Evolutionary conservation across 2,888 invertebrate species (phyloP).

Genomic region (Drosophila niveifrons): DNA sequence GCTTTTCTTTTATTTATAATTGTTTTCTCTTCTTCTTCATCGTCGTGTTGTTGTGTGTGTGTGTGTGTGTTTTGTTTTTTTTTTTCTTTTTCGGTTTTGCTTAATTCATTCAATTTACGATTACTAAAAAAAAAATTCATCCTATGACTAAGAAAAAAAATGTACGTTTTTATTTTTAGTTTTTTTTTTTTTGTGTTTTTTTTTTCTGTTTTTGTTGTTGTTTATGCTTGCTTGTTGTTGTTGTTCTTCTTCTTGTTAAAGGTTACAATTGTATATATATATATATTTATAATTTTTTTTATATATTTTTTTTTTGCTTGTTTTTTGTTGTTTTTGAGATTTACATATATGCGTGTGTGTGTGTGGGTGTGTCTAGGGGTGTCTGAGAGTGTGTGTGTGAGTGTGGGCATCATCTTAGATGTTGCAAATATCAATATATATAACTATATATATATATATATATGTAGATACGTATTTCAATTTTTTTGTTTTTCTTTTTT

Average conservation of each 20-base stretch:
- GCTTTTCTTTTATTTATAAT: slow-evolving; percentile 30
- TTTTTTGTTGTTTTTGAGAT: slow-evolving; percentile 20
- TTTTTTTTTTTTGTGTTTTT: slow-evolving; percentile 36
- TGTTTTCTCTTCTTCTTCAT: slow-evolving; percentile 11
- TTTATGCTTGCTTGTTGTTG: slow-evolving; percentile 25
- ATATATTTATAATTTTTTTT: slow-evolving; percentile 3
- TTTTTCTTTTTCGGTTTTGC: slow-evolving; percentile 32
- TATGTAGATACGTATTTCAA: slow-evolving; percentile 15
- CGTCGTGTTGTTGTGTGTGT: slow-evolving; percentile 4
- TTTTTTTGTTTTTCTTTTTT: not conserved
- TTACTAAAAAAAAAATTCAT: slow-evolving; percentile 77
- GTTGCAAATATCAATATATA: slow-evolving; percentile 60
- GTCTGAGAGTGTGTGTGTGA: slow-evolving; percentile 23
- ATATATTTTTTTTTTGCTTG: not conserved
- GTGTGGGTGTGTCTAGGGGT: slow-evolving; percentile 26
- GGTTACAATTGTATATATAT: slow-evolving; percentile 67
- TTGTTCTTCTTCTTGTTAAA: slow-evolving; percentile 52
- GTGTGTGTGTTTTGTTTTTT: too few species aligned
- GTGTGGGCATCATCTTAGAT: slow-evolving; percentile 76
- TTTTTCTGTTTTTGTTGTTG: slow-evolving; percentile 18
- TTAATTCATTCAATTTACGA: slow-evolving; percentile 63
- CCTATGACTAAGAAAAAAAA: slow-evolving; percentile 80
- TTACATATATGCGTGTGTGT: slow-evolving; percentile 36
- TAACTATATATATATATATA: slow-evolving; percentile 52
- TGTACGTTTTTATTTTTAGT: slow-evolving; percentile 47